Conservation (phyloP, 2,888 invertebrate species). For the Lasiommata megera region DNA sequence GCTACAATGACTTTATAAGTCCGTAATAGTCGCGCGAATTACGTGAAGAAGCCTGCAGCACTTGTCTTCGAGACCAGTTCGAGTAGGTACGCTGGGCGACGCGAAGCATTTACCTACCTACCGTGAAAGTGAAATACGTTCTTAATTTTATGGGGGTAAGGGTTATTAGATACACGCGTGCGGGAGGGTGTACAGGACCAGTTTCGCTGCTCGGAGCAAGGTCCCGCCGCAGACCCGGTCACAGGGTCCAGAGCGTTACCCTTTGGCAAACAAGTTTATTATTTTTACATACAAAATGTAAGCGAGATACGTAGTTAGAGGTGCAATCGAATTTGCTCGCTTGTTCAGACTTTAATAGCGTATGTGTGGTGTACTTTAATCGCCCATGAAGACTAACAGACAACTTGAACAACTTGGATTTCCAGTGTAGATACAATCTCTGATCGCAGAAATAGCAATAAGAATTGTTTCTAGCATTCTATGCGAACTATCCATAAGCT, state of each 20-base stretch:
- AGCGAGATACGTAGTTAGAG: constrained; percentile 18
- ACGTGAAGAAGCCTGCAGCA: constrained; percentile 49
- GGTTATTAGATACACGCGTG: background rate
- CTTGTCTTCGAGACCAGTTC: constrained; percentile 54
- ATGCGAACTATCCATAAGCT: background rate
- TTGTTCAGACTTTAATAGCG: constrained; percentile 10
- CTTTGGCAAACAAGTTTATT: constrained; percentile 36
- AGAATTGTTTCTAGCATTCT: background rate
- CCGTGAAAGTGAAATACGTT: constrained; percentile 2
- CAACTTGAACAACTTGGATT: background rate
- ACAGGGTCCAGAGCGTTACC: constrained; percentile 39
- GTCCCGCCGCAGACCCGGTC: constrained; percentile 57
- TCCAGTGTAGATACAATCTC: constrained; percentile 1
- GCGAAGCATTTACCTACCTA: background rate
- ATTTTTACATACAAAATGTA: constrained; percentile 37
- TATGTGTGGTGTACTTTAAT: background rate
- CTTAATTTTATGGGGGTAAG: constrained; percentile 9
- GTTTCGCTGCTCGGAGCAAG: constrained; percentile 62
- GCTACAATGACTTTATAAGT: constrained; percentile 35
- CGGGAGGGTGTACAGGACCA: constrained; percentile 44
- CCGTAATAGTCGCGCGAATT: constrained; percentile 48
- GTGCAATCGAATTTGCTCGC: constrained; percentile 26
- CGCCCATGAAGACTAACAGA: background rate
- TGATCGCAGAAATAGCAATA: constrained; percentile 6
- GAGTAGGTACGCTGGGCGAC: constrained; percentile 32